Percentiles rank a stretch among this genome's conserved stretches.
Evolutionary conservation across 1,140 invertebrate genomes (phyloP).

Genomic region (Euglossa dilemma): DNA sequence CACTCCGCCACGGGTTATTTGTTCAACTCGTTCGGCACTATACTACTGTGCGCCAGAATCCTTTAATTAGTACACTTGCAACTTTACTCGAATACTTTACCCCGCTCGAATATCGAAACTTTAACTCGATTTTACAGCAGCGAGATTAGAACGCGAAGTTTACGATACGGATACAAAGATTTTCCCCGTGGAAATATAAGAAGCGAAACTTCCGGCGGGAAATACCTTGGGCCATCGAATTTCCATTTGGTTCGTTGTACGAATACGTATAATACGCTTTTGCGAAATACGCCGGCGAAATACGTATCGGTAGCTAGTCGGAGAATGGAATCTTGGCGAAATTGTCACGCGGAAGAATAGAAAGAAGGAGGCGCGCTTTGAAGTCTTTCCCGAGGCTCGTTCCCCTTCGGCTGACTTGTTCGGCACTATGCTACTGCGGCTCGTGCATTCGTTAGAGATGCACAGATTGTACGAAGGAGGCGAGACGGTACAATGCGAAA

Average conservation of each 20-base stretch:
- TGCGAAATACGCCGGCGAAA: neutral
- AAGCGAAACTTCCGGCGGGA: neutral
- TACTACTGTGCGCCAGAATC: neutral
- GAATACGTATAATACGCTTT: neutral
- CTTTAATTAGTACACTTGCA: neutral
- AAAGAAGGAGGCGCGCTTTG: too few species aligned
- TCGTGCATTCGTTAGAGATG: neutral
- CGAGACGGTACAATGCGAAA: neutral
- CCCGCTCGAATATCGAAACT: neutral
- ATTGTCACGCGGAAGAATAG: neutral
- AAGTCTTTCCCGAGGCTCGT: neutral
- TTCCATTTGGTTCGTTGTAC: neutral
- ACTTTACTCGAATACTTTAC: neutral
- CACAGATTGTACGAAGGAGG: neutral
- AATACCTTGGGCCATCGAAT: neutral
- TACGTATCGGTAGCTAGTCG: neutral
- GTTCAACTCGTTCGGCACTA: neutral
- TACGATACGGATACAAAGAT: neutral
- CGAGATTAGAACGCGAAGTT: too few species aligned
- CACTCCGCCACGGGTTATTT: neutral
- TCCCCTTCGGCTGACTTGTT: conserved; percentile 5
- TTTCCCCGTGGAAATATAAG: neutral
- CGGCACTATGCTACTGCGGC: conserved; percentile 22
- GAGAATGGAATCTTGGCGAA: neutral
- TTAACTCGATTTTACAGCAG: neutral